Base-by-base conservation (phyloP, 2,888 invertebrate species). In the Zootermopsis nevadensis region DNA sequence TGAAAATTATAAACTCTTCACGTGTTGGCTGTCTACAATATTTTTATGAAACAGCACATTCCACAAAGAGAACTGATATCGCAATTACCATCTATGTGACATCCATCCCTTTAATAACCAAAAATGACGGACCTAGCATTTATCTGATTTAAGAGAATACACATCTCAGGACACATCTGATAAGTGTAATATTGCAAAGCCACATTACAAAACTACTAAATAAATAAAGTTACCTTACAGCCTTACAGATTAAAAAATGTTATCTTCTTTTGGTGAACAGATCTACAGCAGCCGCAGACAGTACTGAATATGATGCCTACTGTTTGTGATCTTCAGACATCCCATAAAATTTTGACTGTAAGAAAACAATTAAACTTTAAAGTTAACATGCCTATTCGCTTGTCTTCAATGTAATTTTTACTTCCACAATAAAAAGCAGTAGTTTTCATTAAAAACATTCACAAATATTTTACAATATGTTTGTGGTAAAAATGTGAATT, bases 341-440 rank as follows among this genome's bases (percentile, higher is more conserved):
- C 31, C 92, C 91, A 88, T 93, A 93, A 90, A 93, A 93, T 90
- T 92, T 93, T 88, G 93, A 93, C 93, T 93, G 91, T 79, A 89
- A 91, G 86, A 87, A 84, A 86, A 86, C 38, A 42, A 42, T 15
- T 12, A 48, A 8, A 48, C 19, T 19, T 3, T 19, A 48, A 48
- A 19, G 48, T 19, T 48, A 19, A 48, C 19, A 1, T 48, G 1
- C 48, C 19, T 48, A 12, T 42, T 42, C 15, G 19, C 15, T 1
- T 19, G 19, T 48, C 48, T 48, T 48, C 19, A 12, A 48, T 48
- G 15, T 19, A 6, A 48, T 48, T 48, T 19, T 19, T 3, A 19
- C 48, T 48, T 1, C 15, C 15, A 48, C 48, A 48, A 3, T 48
- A 19, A 48, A 19, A 48, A 48, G 19, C 48, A 12, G 1, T n/a